Evolutionary conservation across 1,140 invertebrate species (phyloP).

Genomic region (Acromyrmex charruanus): DNA sequence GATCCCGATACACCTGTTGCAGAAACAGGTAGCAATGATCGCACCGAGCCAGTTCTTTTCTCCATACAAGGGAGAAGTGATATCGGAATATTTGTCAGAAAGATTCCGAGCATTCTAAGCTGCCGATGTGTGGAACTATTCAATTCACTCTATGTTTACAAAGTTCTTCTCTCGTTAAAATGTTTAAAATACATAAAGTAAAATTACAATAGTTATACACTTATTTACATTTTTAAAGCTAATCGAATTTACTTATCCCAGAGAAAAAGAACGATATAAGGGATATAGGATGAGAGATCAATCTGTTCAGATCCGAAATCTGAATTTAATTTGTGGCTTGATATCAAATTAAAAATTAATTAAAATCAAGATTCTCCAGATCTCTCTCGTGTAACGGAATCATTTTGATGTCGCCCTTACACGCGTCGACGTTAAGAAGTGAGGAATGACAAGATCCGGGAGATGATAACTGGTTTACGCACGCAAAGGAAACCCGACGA

Average conservation of each 20-base stretch:
- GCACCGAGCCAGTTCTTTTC: constrained; percentile 36
- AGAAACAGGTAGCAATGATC: constrained; percentile 59
- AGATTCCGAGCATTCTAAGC: background rate
- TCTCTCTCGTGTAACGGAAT: constrained; percentile 8
- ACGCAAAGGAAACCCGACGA: constrained; percentile 19
- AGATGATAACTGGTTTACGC: constrained; percentile 60
- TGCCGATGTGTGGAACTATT: background rate
- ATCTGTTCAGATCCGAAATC: background rate
- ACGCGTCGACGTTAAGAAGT: background rate
- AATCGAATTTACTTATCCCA: background rate
- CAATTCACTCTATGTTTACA: background rate
- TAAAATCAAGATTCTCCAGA: background rate
- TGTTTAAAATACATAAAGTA: background rate
- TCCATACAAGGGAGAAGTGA: background rate
- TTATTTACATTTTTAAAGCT: background rate
- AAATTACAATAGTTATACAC: background rate
- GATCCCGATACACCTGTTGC: constrained; percentile 76
- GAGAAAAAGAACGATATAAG: background rate
- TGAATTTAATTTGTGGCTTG: background rate
- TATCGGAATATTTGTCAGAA: constrained; percentile 18
- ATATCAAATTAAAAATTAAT: background rate
- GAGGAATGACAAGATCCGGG: background rate
- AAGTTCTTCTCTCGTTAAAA: background rate
- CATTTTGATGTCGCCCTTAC: constrained; percentile 2
- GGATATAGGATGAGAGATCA: background rate